Evolutionary conservation across 2,888 invertebrate species (phyloP).

Genomic region (Philaethria dido): DNA sequence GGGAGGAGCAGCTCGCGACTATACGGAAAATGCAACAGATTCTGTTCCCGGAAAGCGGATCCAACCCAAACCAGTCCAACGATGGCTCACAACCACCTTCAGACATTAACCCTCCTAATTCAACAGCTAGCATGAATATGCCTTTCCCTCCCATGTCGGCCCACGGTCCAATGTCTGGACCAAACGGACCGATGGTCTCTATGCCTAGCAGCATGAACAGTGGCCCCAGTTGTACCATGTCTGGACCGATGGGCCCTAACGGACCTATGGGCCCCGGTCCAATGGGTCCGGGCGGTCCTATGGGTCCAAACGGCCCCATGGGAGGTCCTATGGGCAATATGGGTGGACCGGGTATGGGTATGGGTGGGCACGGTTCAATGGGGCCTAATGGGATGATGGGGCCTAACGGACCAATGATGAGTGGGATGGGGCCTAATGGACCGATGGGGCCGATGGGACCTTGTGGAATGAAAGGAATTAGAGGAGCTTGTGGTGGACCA

Average conservation of each 20-base stretch:
- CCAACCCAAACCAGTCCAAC: slow-evolving; percentile 62
- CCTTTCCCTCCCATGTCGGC: slow-evolving; percentile 71
- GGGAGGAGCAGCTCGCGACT: slow-evolving; percentile 96
- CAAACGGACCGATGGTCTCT: slow-evolving; percentile 76
- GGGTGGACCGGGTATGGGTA: slow-evolving; percentile 65
- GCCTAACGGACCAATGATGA: slow-evolving; percentile 76
- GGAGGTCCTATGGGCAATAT: slow-evolving; percentile 71
- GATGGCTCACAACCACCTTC: slow-evolving; percentile 66
- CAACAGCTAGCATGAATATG: slow-evolving; percentile 72
- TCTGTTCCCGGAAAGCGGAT: slow-evolving; percentile 91
- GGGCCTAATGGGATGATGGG: slow-evolving; percentile 77
- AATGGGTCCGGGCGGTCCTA: slow-evolving; percentile 63
- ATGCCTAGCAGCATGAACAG: slow-evolving; percentile 76
- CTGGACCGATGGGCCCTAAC: slow-evolving; percentile 72
- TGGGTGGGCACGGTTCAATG: slow-evolving; percentile 68
- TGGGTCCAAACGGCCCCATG: slow-evolving; percentile 67
- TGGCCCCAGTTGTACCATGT: slow-evolving; percentile 77
- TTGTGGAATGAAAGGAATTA: slow-evolving; percentile 79
- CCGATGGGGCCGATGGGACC: slow-evolving; percentile 82
- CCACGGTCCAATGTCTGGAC: slow-evolving; percentile 74
- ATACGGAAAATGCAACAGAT: slow-evolving; percentile 96
- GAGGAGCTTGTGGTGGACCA: slow-evolving; percentile 77
- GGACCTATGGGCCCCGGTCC: slow-evolving; percentile 62
- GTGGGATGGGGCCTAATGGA: slow-evolving; percentile 73
- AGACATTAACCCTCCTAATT: slow-evolving; percentile 73